Evolutionary conservation across 2,797 vertebrate species (phyloP), one percentile per base, ranked within the genome.

Genomic region (Ctenopoma multispine): DNA sequence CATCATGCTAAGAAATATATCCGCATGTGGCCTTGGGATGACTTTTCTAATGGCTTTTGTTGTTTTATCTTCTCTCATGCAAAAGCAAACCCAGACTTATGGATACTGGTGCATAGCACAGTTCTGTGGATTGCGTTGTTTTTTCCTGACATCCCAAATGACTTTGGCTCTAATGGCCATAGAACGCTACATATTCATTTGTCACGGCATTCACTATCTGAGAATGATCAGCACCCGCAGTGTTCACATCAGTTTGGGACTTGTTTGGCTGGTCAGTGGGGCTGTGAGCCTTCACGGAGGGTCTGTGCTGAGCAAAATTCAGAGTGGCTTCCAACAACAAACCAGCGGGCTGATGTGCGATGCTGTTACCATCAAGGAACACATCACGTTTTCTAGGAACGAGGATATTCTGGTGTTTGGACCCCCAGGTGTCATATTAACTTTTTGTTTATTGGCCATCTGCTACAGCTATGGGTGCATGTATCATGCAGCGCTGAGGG

Each of bases 401-500:
- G 29, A 17, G 5, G 4, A 20, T 14, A 20, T 58, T 21, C 49
- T 17, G 13, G 0, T 79, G 40, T 77, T 63, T 34, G 63, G 47
- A 21, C 57, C 60, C 40, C 24, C 18, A 27, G 60, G 20, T 62
- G 24, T 72, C 27, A 66, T 66, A 7, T 11, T 23, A 31, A 13
- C 23, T 12, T 48, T 51, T 20, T 85, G 77, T 51, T 10, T 69
- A 4, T 23, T 59, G 55, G 7, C 54, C 56, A 76, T 77, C 72
- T 79, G 72, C 62, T 72, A 0, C 50, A 76, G 72, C 72, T 63
- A 64, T 18, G 58, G 49, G 20, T 23, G 53, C 75, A 66, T 69
- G 29, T 43, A 64, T 54, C 36, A 11, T 1, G 47, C 72, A 14
- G 68, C 75, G 2, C 49, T 61, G 20, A 41, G 36, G 41, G 58